Percentiles rank a stretch among this genome's conserved stretches.
These are phyloP conservation scores for Piprites chloris DNA, from an alignment of 2,113 vertebrate genomes.

Conservation along the genomic window DNA sequence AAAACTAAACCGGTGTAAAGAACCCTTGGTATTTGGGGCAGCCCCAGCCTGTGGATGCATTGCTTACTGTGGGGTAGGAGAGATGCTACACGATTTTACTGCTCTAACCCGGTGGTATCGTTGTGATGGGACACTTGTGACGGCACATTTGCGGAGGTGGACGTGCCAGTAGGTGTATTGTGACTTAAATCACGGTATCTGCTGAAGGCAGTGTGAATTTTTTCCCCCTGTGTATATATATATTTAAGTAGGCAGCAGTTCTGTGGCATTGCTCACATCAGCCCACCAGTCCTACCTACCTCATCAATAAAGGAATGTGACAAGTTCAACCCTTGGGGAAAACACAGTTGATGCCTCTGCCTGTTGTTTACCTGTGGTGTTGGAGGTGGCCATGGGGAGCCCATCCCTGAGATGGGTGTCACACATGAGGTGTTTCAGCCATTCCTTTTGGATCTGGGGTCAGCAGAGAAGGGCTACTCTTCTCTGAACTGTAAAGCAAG, in stretches of 20 bases:
- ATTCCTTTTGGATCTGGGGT: neutral
- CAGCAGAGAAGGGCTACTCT: neutral
- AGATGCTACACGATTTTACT: neutral
- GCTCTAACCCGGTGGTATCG: neutral
- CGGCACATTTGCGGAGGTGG: neutral
- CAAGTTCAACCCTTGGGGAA: neutral
- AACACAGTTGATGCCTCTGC: rapidly evolving
- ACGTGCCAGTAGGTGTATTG: neutral
- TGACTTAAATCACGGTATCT: constrained; percentile 29
- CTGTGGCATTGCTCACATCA: neutral
- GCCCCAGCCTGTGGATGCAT: rapidly evolving
- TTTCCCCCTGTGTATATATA: neutral
- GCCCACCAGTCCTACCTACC: neutral
- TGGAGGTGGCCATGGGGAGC: neutral
- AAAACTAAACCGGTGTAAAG: neutral
- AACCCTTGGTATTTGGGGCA: neutral
- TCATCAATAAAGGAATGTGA: neutral
- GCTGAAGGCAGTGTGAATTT: neutral
- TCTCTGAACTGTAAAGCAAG: neutral
- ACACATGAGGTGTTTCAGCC: rapidly evolving
- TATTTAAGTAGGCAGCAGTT: constrained; percentile 24
- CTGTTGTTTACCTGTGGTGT: rapidly evolving
- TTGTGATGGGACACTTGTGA: neutral
- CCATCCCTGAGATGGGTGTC: rapidly evolving
- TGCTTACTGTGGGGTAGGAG: neutral